Evolutionary conservation across 1,140 invertebrate species (phyloP).

Genomic region (Pseudomyrmex dendroicus): DNA sequence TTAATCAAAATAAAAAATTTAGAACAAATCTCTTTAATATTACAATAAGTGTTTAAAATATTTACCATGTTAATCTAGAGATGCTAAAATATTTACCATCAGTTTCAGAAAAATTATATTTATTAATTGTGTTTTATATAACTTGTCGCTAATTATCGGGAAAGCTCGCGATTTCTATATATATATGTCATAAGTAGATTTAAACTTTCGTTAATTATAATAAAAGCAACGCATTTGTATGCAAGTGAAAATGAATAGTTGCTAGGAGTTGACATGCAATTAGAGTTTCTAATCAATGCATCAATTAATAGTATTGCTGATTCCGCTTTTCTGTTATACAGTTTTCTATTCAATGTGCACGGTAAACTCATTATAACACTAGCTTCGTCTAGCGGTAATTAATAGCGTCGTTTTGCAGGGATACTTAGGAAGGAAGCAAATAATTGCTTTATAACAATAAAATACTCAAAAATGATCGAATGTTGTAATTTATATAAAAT

Average conservation of each 20-base stretch:
- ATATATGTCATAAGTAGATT: conserved; percentile 60
- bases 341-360: conserved; percentile 25
- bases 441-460: too few species aligned
- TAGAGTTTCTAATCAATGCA: conserved; percentile 68
- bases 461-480: too few species aligned
- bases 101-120: too few species aligned
- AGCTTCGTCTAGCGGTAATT: conserved; percentile 21
- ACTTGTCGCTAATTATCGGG: background rate
- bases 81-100: too few species aligned
- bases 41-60: too few species aligned
- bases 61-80: too few species aligned
- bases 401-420: conserved; percentile 30
- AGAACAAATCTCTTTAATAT: too few species aligned
- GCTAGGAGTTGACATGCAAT: conserved; percentile 58
- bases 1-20: too few species aligned
- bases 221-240: conserved; percentile 6
- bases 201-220: conserved; percentile 61
- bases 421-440: too few species aligned
- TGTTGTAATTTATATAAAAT: too few species aligned
- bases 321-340: conserved; percentile 27
- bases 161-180: conserved; percentile 3
- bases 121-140: background rate
- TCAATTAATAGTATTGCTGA: conserved; percentile 65
- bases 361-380: conserved; percentile 29
- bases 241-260: conserved; percentile 60